Base-by-base conservation (phyloP, 2,113 vertebrate species). In the Mustela nigripes region DNA sequence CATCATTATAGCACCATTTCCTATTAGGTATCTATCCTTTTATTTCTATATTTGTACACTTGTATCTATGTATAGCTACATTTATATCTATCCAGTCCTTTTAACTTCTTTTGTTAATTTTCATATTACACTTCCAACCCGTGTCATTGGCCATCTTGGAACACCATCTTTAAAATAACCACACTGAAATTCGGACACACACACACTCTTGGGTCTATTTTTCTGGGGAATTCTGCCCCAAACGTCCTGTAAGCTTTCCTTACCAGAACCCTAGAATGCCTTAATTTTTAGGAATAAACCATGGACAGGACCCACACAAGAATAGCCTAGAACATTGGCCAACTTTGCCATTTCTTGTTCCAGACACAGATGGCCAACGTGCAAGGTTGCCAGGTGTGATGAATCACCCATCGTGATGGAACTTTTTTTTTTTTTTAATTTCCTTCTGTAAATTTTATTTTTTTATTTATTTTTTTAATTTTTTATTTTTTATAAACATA, bases 381-480 rank as follows among this genome's bases (percentile, higher is more conserved):
- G 18, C 53, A 71, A 16, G 8, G 11, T 65, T 65, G 16, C 63
- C 76, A 21, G 16, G 16, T 21, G 5, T 39, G 5, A 39, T n/a
- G 28, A 5, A 2, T 39, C 63, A 5, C 53, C 4, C 39, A 6
- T 45, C 28, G 15, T 7, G 24, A 39, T 1, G 24, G 5, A 0
- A 50, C 48, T 71, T 88, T 60, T 11, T 48, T 36, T 36, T 36
- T 36, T 36, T 36, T 36, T 36, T 36, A 36, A 36, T 36, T 36
- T 36, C 36, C 36, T 36, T 36, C 36, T 36, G 36, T 36, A 36
- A 36, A 36, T 36, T 36, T 36, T 36, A 36, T 36, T 36, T 36
- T 36, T 36, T 36, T 36, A 36, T 36, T 36, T 36, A 36, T 36
- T 36, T 36, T 36, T 36, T 36, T 36, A 2, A 36, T 36, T 36